A percentile compares a stretch with the other conserved stretches of the same genome.
Evolutionary conservation across 2,113 vertebrate species (phyloP).

Genomic region (Chaetops frenatus): DNA sequence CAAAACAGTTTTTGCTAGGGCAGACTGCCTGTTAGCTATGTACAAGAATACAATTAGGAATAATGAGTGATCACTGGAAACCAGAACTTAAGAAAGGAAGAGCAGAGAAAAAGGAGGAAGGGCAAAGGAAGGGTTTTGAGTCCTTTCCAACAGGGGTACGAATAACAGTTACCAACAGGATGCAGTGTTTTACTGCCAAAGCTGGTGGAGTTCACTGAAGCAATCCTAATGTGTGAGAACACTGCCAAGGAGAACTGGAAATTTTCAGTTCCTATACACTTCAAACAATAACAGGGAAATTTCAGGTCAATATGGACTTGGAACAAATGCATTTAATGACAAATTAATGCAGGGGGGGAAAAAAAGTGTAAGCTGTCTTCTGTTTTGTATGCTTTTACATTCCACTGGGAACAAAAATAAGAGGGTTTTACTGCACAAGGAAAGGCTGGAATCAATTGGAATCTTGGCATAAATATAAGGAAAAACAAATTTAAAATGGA

Average conservation of each 20-base stretch:
- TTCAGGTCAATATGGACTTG: neutral
- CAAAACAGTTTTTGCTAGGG: neutral
- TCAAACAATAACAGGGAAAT: neutral
- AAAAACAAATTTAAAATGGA: neutral
- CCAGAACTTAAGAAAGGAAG: neutral
- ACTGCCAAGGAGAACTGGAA: neutral
- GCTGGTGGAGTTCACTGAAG: neutral
- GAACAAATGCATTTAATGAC: neutral
- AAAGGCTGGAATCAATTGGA: neutral
- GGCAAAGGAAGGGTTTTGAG: neutral
- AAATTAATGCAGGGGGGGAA: neutral
- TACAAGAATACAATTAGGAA: neutral
- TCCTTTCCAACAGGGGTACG: neutral
- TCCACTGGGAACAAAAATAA: neutral
- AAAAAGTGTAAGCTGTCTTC: neutral
- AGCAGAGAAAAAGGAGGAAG: neutral
- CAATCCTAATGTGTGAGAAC: neutral
- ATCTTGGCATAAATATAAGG: neutral
- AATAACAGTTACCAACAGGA: neutral
- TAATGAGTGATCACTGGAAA: rapidly evolving
- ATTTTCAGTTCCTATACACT: neutral
- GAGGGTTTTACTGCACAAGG: neutral
- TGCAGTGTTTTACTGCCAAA: neutral
- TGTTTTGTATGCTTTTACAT: neutral
- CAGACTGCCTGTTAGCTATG: neutral